Evolutionary conservation across 2,797 vertebrate genomes (phyloP).

Genomic region (Mionectes olivaceus): DNA sequence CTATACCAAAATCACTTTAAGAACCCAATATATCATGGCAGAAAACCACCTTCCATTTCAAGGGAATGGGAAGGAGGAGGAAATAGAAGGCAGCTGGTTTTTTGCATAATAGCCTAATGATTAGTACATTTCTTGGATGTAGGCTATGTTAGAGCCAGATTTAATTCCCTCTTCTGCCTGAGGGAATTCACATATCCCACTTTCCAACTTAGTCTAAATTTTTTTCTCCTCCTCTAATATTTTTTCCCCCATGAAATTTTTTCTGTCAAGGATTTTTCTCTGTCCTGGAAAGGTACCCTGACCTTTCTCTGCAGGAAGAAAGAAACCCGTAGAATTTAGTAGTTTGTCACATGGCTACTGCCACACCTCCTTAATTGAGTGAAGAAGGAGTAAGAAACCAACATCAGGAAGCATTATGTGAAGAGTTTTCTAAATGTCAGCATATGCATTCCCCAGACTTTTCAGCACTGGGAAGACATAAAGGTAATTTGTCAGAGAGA

Average conservation of each 20-base stretch:
- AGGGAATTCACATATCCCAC: constrained; percentile 13
- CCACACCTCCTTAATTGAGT: constrained; percentile 68
- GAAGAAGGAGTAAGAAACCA: constrained; percentile 67
- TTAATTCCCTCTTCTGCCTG: background rate
- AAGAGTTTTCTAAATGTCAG: constrained; percentile 72
- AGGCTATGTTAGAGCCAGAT: background rate
- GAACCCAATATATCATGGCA: background rate
- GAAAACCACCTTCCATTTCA: background rate
- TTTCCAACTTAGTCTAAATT: constrained; percentile 23
- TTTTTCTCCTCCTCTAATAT: background rate
- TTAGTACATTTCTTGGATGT: background rate
- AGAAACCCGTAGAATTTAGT: constrained; percentile 42
- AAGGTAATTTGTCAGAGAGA: constrained; percentile 72
- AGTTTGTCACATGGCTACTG: constrained; percentile 54
- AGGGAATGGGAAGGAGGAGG: background rate
- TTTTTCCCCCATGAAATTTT: constrained; percentile 7
- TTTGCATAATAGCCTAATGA: background rate
- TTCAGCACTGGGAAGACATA: constrained; percentile 51
- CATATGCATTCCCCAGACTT: constrained; percentile 58
- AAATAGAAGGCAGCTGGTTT: background rate
- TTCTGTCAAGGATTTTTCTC: constrained; percentile 22
- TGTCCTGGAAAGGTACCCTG: constrained; percentile 39
- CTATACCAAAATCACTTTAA: background rate
- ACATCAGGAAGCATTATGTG: constrained; percentile 63
- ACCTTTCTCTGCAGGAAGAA: constrained; percentile 53